A percentile compares a stretch with the other conserved stretches of the same genome.
phyloP scores from a whole-genome alignment of 2,797 vertebrate species.

The Oreonectes daqikongensis region DNA sequence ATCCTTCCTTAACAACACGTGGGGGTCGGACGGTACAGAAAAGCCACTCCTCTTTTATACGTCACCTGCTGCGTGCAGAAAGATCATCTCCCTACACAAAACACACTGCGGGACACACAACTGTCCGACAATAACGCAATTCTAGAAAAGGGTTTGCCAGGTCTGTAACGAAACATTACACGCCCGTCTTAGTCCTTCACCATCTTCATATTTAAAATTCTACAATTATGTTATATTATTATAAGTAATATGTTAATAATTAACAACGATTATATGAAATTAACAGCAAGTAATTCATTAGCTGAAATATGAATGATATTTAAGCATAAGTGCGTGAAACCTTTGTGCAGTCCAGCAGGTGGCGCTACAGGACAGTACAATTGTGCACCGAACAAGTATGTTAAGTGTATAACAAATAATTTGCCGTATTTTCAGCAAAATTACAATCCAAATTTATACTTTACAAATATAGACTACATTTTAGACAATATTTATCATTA shows the following conservation, averaged over 20 bases:
- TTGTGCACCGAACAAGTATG: too few relatives aligned
- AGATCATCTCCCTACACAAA: background rate
- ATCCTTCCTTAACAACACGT: constrained; percentile 58
- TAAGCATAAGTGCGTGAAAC: background rate
- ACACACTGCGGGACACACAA: background rate
- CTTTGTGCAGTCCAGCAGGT: background rate
- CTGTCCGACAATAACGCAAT: background rate
- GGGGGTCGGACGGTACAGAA: constrained; percentile 44
- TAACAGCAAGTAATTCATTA: background rate
- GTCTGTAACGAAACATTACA: background rate
- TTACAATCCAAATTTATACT: too few relatives aligned
- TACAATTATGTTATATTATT: too few relatives aligned
- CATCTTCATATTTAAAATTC: background rate
- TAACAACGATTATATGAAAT: too few relatives aligned
- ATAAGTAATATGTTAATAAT: background rate
- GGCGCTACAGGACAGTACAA: background rate
- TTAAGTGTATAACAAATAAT: too few relatives aligned
- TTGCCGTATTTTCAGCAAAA: too few relatives aligned
- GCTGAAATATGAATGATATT: too few relatives aligned
- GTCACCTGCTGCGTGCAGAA: constrained; percentile 55
- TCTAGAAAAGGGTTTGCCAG: background rate
- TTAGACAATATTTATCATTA: too few relatives aligned
- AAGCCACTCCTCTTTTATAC: constrained; percentile 59
- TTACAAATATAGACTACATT: too few relatives aligned
- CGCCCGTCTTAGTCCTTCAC: background rate